Base-by-base conservation (phyloP, 2,888 invertebrate genomes). In the Nomada fabriciana region DNA sequence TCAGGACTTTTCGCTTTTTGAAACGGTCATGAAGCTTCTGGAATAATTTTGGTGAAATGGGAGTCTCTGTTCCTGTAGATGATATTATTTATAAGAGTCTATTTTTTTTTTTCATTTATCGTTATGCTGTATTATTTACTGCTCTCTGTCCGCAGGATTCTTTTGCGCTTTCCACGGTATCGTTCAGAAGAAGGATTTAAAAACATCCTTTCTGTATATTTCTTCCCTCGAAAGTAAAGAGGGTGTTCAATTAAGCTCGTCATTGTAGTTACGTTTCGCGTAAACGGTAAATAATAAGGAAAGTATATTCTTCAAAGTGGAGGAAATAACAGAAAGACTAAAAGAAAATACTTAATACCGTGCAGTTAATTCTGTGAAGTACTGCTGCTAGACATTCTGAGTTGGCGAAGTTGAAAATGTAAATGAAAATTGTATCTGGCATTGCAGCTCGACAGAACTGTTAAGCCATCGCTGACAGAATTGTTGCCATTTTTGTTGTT, bases 391-490 rank as follows among this genome's bases (percentile, higher is more conserved):
- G 55, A 63, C 20, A 42, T 2, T 53, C 15, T 18, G 63, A 61
- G 53, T 25, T 55, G 50, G 50, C 15, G 23, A 72, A 61, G 53
- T 25, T 55, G 57, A 57, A 57, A 68, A 25, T 75, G 50, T 55
- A 67, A 71, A 59, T 43, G 65, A 67, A 20, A 74, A 78, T 72
- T 57, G 61, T 43, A 55, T 18, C 9, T 15, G 50, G 43, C 11
- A 36, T 59, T 61, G 18, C 52, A n/a, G 43, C n/a, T 25, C 43
- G 61, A 53, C 52, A 23, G 43, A 52, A 23, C 23, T 68, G 29
- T 47, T 61, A 63, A 64, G 53, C 42, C n/a, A n/a, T 5, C 50
- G 25, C 43, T 81, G 76, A 76, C 73, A 25, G 80, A 81, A 81
- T 77, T 73, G 63, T 70, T 76, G 69, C 60, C 55, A 63, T 65